Evolutionary conservation across 2,888 invertebrate genomes (phyloP).

Genomic region (Scelioninae gen. 1): DNA sequence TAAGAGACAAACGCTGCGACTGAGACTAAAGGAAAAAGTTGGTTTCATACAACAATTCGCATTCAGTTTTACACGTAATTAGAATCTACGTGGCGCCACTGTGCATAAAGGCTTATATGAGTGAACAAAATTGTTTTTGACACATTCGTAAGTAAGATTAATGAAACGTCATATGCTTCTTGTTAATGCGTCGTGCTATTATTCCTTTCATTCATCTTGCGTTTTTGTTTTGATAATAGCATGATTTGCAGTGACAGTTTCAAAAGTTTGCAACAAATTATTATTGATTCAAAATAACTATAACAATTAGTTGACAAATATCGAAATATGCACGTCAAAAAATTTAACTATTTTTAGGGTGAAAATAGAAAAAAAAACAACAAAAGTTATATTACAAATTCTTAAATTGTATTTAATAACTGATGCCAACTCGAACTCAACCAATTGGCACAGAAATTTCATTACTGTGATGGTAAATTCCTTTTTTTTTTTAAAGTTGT

Average conservation of each 20-base stretch:
- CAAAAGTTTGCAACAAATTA: background rate
- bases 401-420: background rate
- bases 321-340: no score
- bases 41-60: slow-evolving; percentile 8
- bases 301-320: no score
- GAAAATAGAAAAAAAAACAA: background rate
- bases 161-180: background rate
- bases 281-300: no score
- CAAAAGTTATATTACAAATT: no score
- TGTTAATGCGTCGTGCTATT: slow-evolving; percentile 2
- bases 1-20: slow-evolving; percentile 8
- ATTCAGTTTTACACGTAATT: slow-evolving; percentile 11
- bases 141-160: slow-evolving; percentile 3
- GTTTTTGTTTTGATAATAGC: background rate
- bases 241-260: background rate
- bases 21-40: background rate
- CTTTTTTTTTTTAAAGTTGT: no score
- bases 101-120: background rate
- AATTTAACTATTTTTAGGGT: background rate
- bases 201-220: background rate
- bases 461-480: no score
- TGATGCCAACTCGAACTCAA: slow-evolving; percentile 1
- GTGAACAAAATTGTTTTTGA: slow-evolving; percentile 12
- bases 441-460: background rate
- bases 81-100: slow-evolving; percentile 5